phyloP scores from a whole-genome alignment of 1,140 invertebrate genomes.

The Leptinotarsa undecemlineata region DNA sequence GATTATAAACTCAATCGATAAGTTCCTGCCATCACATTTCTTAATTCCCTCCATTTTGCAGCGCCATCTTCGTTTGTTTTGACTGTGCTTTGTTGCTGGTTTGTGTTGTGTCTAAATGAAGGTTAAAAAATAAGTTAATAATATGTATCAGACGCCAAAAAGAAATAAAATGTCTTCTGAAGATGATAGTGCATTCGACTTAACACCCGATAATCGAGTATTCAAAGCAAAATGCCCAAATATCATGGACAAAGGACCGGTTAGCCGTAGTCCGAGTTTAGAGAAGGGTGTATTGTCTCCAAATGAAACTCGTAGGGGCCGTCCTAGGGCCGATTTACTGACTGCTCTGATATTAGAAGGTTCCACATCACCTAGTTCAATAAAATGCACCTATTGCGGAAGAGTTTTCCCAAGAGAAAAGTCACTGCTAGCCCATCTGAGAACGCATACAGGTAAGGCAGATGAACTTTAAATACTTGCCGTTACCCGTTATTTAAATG shows the following conservation, averaged over 20 bases:
- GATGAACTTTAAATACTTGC: conserved; percentile 37
- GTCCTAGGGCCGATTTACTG: conserved; percentile 75
- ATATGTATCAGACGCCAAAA: conserved; percentile 51
- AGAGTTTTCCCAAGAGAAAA: conserved; percentile 82
- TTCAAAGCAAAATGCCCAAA: conserved; percentile 45
- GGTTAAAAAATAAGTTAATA: conserved; percentile 22
- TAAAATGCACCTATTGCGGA: conserved; percentile 75
- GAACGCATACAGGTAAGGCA: conserved; percentile 75
- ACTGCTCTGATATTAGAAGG: conserved; percentile 74
- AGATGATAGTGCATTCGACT: conserved; percentile 40
- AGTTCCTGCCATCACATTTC: background rate
- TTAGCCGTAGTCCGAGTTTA: conserved; percentile 46
- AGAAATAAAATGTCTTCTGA: conserved; percentile 42
- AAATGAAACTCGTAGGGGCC: conserved; percentile 60
- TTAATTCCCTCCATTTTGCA: conserved; percentile 37
- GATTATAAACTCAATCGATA: background rate
- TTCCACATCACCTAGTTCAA: conserved; percentile 70
- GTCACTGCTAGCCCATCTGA: conserved; percentile 77
- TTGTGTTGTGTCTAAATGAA: conserved; percentile 7
- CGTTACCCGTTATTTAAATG: conserved; percentile 36
- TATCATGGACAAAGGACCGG: conserved; percentile 47
- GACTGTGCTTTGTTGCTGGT: conserved; percentile 22
- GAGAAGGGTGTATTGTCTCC: conserved; percentile 49
- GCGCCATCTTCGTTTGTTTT: conserved; percentile 31
- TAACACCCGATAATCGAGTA: conserved; percentile 45